Percentiles rank a stretch among this genome's conserved stretches.
Evolutionary conservation across 2,888 invertebrate genomes (phyloP).

Genomic region (Ctenicera cuprea): DNA sequence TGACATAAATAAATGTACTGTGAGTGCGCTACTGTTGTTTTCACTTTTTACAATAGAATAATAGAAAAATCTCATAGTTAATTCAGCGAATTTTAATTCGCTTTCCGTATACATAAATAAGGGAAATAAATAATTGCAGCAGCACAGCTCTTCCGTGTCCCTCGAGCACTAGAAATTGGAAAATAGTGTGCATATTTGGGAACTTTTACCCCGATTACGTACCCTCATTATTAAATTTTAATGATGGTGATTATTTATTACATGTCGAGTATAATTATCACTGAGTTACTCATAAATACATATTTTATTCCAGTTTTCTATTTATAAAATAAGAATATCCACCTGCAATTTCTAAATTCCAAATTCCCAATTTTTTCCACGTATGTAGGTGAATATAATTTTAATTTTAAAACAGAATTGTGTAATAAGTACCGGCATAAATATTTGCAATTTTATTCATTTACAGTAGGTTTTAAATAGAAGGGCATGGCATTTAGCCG

Average conservation of each 20-base stretch:
- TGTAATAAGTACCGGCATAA: background rate
- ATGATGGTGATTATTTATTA: background rate
- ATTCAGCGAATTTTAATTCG: constrained; percentile 26
- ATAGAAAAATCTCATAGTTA: constrained; percentile 43
- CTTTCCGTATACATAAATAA: constrained; percentile 39
- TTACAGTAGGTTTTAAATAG: constrained; percentile 24
- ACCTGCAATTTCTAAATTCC: no score
- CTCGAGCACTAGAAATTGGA: constrained; percentile 9
- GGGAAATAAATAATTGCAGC: constrained; percentile 38
- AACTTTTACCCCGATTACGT: constrained; percentile 19
- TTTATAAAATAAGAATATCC: background rate
- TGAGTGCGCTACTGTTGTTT: constrained; percentile 35
- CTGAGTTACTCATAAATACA: background rate
- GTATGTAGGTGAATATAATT: no score
- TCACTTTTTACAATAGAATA: constrained; percentile 48
- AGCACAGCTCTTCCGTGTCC: constrained; percentile 35
- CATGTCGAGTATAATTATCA: background rate
- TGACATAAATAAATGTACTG: constrained; percentile 27
- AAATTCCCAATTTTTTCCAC: no score
- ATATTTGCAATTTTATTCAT: constrained; percentile 26
- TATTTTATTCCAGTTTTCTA: background rate
- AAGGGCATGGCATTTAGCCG: constrained; percentile 39
- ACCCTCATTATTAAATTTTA: constrained; percentile 10
- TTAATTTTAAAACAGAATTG: background rate
- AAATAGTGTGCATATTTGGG: constrained; percentile 13